Percentiles rank a stretch among this genome's conserved stretches.
phyloP scores from a whole-genome alignment of 92 coral and sea anemone species.

The Actinernus sp. region DNA sequence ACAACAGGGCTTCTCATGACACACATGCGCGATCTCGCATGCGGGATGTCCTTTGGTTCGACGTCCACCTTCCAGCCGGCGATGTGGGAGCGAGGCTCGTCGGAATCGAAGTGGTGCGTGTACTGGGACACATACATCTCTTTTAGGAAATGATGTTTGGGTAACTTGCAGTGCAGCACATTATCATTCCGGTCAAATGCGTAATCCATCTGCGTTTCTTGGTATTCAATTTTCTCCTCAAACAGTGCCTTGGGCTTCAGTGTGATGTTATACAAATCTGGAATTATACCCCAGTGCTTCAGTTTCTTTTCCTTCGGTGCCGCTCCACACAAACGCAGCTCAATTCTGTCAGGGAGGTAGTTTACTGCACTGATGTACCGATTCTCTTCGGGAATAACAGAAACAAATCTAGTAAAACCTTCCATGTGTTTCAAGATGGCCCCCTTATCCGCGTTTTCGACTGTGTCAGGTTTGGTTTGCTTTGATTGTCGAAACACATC shows the following conservation, averaged over 20 bases:
- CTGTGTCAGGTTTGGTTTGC: too few species aligned
- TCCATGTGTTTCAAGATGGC: conserved; percentile 44
- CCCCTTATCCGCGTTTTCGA: too few species aligned
- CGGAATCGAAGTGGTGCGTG: conserved; percentile 84
- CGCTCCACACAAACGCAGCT: conserved; percentile 81
- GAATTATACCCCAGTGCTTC: conserved; percentile 71
- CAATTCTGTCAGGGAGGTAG: conserved; percentile 88
- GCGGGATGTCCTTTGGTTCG: conserved; percentile 88
- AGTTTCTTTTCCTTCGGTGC: conserved; percentile 15
- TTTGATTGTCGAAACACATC: too few species aligned
- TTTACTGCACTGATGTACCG: conserved; percentile 55
- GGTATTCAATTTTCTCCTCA: conserved; percentile 45
- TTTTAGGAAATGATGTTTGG: conserved; percentile 57
- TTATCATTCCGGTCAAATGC: conserved; percentile 43
- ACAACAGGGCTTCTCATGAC: conserved; percentile 79
- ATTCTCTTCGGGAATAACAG: conserved; percentile 75
- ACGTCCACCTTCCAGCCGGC: conserved; percentile 93
- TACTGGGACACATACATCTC: conserved; percentile 91
- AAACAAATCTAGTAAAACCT: conserved; percentile 67
- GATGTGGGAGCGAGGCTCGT: conserved; percentile 81
- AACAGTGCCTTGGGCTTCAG: conserved; percentile 62
- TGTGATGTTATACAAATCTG: conserved; percentile 78
- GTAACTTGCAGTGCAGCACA: conserved; percentile 42
- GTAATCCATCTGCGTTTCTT: conserved; percentile 17
- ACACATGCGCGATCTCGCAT: conserved; percentile 84